These are phyloP conservation scores for Hylyphantes graminicola DNA, from an alignment of 1,140 invertebrate genomes.

Conservation along the genomic window DNA sequence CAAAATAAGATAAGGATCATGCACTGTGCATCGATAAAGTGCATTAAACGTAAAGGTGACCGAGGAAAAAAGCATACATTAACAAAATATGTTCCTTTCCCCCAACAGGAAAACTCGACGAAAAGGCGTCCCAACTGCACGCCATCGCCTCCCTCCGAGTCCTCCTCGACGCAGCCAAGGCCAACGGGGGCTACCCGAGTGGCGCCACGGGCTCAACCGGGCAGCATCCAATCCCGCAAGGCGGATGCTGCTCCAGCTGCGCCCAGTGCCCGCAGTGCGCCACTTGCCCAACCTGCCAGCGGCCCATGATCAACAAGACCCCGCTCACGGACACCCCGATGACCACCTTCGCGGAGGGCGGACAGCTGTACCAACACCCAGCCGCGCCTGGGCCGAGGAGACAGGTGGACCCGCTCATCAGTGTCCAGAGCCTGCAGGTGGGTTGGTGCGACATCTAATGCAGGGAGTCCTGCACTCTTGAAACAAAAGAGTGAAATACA, in stretches of 20 bases:
- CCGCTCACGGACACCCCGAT: conserved; percentile 10
- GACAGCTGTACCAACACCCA: neutral
- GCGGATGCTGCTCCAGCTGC: conserved; percentile 60
- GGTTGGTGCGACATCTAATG: too few relatives aligned
- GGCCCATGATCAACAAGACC: conserved; percentile 22
- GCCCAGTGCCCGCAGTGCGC: conserved; percentile 36
- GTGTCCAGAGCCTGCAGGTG: conserved; percentile 33
- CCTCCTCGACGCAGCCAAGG: conserved; percentile 84
- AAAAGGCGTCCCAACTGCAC: conserved; percentile 93
- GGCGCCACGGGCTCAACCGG: conserved; percentile 13
- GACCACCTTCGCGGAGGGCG: neutral
- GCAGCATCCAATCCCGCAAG: conserved; percentile 43
- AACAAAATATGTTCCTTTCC: too few relatives aligned
- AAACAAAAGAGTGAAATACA: too few relatives aligned
- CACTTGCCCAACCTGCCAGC: conserved; percentile 49
- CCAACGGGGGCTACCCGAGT: conserved; percentile 54
- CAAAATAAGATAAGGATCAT: too few relatives aligned
- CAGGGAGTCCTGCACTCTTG: too few relatives aligned
- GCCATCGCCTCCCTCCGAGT: conserved; percentile 93
- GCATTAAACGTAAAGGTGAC: too few relatives aligned
- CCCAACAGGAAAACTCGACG: conserved; percentile 89
- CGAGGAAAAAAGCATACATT: too few relatives aligned
- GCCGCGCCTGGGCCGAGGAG: conserved; percentile 19
- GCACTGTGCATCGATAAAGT: too few relatives aligned
- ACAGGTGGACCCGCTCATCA: conserved; percentile 22